A percentile compares a stretch with the other conserved stretches of the same genome.
Conservation (phyloP, 1,140 invertebrate genomes). For the Drosophila paulistorum region DNA sequence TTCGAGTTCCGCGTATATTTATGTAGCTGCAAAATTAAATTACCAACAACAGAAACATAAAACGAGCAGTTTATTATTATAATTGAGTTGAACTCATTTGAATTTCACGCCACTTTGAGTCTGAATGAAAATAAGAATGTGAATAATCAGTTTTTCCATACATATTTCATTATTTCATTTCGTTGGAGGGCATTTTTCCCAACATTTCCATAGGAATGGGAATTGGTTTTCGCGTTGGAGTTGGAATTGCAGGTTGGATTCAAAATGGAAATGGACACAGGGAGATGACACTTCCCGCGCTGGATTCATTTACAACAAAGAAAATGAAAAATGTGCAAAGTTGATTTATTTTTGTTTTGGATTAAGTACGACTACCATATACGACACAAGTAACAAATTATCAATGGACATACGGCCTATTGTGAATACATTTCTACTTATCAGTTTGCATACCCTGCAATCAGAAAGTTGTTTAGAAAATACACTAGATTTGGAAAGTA, state of each 20-base stretch:
- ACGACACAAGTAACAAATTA: not conserved
- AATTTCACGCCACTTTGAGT: conserved; percentile 60
- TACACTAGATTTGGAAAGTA: no score
- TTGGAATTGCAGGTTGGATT: not conserved
- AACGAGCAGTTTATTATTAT: conserved; percentile 58
- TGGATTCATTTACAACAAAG: not conserved
- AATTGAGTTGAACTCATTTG: conserved; percentile 65
- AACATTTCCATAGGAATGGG: not conserved
- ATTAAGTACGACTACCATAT: conserved; percentile 4
- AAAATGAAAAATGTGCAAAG: not conserved
- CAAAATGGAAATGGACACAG: not conserved
- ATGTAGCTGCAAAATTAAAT: conserved; percentile 6
- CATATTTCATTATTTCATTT: conserved; percentile 44
- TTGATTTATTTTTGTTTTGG: conserved; percentile 1
- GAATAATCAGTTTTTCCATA: conserved; percentile 53
- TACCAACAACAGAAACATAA: conserved; percentile 30
- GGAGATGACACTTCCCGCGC: not conserved
- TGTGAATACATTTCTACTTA: not conserved
- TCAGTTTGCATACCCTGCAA: not conserved
- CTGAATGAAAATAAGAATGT: conserved; percentile 46
- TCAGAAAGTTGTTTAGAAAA: no score
- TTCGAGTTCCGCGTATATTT: conserved; percentile 4
- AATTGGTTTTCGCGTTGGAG: not conserved
- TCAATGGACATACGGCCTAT: not conserved
- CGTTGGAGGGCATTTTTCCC: conserved; percentile 19